Conservation (phyloP, 2,797 vertebrate species). For the Apodemus agrarius region DNA sequence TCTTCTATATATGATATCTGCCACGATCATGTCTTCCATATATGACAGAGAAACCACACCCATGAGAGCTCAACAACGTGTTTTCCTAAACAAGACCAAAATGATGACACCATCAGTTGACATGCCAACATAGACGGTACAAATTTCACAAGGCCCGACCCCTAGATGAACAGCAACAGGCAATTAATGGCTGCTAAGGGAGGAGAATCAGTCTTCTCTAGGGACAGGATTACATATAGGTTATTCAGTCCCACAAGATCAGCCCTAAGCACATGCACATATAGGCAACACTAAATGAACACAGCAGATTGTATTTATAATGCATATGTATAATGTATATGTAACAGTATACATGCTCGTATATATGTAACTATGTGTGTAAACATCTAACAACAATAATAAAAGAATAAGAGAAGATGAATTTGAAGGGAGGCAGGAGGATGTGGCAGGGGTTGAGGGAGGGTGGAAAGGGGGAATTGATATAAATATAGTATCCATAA, state of each 20-base stretch:
- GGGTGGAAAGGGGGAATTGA: neutral
- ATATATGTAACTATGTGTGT: neutral
- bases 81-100: neutral
- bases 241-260: neutral
- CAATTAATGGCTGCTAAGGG: neutral
- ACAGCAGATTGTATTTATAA: neutral
- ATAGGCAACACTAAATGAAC: neutral
- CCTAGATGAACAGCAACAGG: neutral
- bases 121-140: neutral
- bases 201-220: neutral
- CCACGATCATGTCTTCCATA: neutral
- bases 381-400: neutral
- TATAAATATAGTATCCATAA: neutral
- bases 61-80: neutral
- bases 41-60: neutral
- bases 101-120: neutral
- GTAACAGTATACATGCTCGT: neutral
- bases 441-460: neutral
- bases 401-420: neutral
- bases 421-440: neutral
- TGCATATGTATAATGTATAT: neutral
- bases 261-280: neutral
- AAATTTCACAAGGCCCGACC: neutral
- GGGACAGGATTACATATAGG: neutral
- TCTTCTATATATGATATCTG: neutral